Percentiles rank a stretch among this genome's conserved stretches.
These are phyloP conservation scores for Drosophila triauraria DNA, from an alignment of 1,140 invertebrate genomes.

Conservation along the genomic window DNA sequence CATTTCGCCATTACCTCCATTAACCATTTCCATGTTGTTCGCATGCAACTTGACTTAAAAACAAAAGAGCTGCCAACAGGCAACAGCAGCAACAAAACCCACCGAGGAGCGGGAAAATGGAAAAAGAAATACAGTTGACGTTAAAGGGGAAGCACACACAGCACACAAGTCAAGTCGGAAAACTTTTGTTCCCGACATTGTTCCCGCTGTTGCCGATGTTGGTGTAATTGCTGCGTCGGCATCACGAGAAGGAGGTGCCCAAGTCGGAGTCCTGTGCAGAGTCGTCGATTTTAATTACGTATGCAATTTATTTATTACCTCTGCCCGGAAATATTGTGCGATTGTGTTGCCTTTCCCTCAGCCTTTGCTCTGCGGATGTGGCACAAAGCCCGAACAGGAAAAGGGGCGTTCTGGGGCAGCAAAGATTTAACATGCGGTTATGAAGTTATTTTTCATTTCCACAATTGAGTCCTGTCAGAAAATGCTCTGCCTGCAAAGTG, in stretches of 20 bases:
- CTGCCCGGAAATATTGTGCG: conserved; percentile 79
- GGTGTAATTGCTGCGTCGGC: conserved; percentile 68
- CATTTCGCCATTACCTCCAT: conserved; percentile 46
- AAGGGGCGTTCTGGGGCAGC: background rate
- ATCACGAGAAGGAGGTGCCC: conserved; percentile 15
- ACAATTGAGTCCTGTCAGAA: conserved; percentile 66
- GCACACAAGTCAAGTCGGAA: conserved; percentile 68
- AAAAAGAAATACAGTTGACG: conserved; percentile 63
- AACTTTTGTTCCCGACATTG: conserved; percentile 63
- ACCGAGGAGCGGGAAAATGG: conserved; percentile 24
- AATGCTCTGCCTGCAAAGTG: conserved; percentile 16
- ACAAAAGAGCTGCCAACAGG: conserved; percentile 71
- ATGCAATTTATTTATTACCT: conserved; percentile 84
- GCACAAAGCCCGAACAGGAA: conserved; percentile 20
- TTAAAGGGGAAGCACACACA: conserved; percentile 68
- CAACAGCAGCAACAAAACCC: conserved; percentile 59
- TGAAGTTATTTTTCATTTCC: conserved; percentile 76
- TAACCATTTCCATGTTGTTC: conserved; percentile 53
- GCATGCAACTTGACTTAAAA: conserved; percentile 46
- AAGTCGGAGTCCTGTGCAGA: conserved; percentile 56
- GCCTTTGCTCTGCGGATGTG: conserved; percentile 47
- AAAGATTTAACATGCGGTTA: conserved; percentile 74
- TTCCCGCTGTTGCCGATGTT: conserved; percentile 45
- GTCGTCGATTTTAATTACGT: conserved; percentile 84
- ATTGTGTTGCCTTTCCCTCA: conserved; percentile 60